These are phyloP conservation scores for human (Homo sapiens) DNA, from an alignment of 2,113 vertebrate species.

Conservation along the genomic window GRCh38 chr12:113783001-113783500, in stretches of 20 bases:
- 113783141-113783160: conserved; percentile 82
- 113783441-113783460: neutral
- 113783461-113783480: neutral
- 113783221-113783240: conserved; percentile 91
- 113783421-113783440: neutral
- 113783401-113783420: neutral
- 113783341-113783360: conserved; percentile 65
- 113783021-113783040: neutral
- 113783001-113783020: no score
- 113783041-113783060: conserved; percentile 69
- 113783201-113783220: conserved; percentile 81
- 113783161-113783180: conserved; percentile 78
- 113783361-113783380: neutral
- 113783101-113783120: neutral
- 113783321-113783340: conserved; percentile 77
- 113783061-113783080: conserved; percentile 48
- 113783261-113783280: conserved; percentile 77
- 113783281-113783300: conserved; percentile 41
- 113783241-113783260: conserved; percentile 85
- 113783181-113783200: conserved; percentile 79
- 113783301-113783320: conserved; percentile 65
- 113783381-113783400: neutral
- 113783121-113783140: conserved; percentile 56
- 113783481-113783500: neutral
- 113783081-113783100: neutral